These are phyloP conservation scores for Notospermus geniculatus DNA, from an alignment of 1,140 invertebrate genomes.

Conservation along the genomic window DNA sequence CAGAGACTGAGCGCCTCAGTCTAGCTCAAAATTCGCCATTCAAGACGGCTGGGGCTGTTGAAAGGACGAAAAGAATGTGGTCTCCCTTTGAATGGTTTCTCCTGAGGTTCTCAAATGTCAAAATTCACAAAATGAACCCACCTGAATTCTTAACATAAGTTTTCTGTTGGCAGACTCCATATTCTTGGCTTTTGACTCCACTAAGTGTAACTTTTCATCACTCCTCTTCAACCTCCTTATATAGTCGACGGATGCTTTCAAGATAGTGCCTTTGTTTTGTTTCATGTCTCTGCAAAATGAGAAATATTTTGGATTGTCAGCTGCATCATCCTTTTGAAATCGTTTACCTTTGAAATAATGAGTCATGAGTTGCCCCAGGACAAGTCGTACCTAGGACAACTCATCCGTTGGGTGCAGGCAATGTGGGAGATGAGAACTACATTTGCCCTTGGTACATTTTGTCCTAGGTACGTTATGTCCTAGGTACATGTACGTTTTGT, in stretches of 20 bases:
- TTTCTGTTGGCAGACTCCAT: constrained; percentile 81
- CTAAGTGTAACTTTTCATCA: constrained; percentile 73
- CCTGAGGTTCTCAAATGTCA: neutral
- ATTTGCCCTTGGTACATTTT: too few species aligned
- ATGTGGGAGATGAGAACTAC: too few species aligned
- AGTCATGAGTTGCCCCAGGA: too few species aligned
- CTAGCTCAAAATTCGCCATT: neutral
- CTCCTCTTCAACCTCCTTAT: constrained; percentile 87
- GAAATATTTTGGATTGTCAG: constrained; percentile 8
- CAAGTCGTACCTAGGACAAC: too few species aligned
- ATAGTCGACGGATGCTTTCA: constrained; percentile 96
- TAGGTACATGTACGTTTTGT: too few species aligned
- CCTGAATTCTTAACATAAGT: constrained; percentile 77
- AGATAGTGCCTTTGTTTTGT: constrained; percentile 79
- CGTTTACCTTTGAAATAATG: too few species aligned
- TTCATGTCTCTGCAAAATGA: constrained; percentile 51
- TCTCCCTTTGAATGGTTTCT: neutral
- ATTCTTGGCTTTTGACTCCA: constrained; percentile 74
- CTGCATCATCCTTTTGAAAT: too few species aligned
- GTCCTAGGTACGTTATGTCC: too few species aligned
- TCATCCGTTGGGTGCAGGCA: too few species aligned
- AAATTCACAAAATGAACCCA: constrained; percentile 47
- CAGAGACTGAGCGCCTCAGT: too few species aligned
- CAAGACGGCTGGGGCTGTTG: neutral
- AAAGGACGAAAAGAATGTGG: neutral